A percentile compares a stretch with the other conserved stretches of the same genome.
phyloP scores from a whole-genome alignment of 2,797 vertebrate species.

The Xerus rutilus region DNA sequence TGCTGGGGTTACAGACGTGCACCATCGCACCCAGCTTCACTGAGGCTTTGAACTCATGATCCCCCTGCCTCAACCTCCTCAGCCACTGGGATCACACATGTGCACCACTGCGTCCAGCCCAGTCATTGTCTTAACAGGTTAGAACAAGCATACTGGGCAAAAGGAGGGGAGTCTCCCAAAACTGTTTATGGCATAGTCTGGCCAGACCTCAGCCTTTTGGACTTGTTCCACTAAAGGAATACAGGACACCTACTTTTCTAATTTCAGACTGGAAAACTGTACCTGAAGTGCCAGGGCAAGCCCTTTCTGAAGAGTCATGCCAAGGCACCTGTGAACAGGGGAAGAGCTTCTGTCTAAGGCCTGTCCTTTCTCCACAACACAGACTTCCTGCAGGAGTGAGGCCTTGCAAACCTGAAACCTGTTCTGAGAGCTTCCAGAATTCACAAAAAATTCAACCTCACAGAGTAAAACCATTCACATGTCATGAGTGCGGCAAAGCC shows the following conservation, averaged over 20 bases:
- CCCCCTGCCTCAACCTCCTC: too few relatives aligned
- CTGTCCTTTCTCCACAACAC: constrained; percentile 9
- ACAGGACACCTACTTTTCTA: neutral
- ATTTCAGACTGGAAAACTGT: constrained; percentile 30
- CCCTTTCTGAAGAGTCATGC: neutral
- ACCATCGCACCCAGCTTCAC: too few relatives aligned
- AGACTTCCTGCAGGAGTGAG: neutral
- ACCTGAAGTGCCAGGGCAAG: neutral
- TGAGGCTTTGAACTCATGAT: too few relatives aligned
- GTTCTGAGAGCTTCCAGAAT: neutral
- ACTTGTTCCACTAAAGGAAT: neutral
- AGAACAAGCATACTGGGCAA: neutral
- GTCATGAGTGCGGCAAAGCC: constrained; percentile 71
- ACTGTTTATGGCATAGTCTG: neutral
- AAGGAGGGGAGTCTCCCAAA: neutral
- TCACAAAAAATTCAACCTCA: neutral
- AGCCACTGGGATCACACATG: too few relatives aligned
- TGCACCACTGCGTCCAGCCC: too few relatives aligned
- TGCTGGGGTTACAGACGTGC: too few relatives aligned
- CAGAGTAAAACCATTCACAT: constrained; percentile 50
- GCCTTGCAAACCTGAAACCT: neutral
- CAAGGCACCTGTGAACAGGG: neutral
- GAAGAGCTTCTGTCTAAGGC: neutral
- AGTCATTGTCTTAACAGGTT: neutral
- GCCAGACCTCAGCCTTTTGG: neutral